Evolutionary conservation across 1,140 invertebrate genomes (phyloP).

Genomic region (Lutraria rhynchaena): DNA sequence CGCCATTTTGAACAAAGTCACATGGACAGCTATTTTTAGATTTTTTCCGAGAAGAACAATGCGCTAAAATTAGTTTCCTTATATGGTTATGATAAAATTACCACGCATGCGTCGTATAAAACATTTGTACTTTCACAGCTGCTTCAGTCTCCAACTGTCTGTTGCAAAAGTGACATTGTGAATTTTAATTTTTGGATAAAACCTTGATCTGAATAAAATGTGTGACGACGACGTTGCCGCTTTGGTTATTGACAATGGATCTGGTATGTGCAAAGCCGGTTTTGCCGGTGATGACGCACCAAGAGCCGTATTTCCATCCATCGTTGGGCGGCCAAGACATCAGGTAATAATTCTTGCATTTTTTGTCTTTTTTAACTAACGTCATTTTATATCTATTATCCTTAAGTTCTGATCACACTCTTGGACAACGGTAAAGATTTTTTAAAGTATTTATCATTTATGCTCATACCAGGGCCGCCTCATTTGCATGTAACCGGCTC

Average conservation of each 20-base stretch:
- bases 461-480: constrained; percentile 2
- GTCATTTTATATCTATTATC: too few relatives aligned
- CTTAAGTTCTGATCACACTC: too few relatives aligned
- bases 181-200: background rate
- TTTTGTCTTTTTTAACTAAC: too few relatives aligned
- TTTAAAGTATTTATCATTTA: too few relatives aligned
- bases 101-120: constrained; percentile 30
- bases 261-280: constrained; percentile 95
- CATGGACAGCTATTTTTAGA: constrained; percentile 15
- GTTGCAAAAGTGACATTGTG: too few relatives aligned
- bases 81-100: constrained; percentile 46
- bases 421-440: too few relatives aligned
- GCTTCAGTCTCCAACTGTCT: constrained; percentile 9
- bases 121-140: background rate
- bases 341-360: constrained; percentile 84
- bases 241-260: constrained; percentile 94
- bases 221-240: constrained; percentile 94
- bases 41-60: constrained; percentile 18
- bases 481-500: constrained; percentile 32
- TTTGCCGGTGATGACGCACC: constrained; percentile 95
- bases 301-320: constrained; percentile 93
- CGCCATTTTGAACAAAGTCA: constrained; percentile 17
- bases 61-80: constrained; percentile 40
- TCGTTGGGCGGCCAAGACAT: constrained; percentile 92
- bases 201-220: constrained; percentile 83